Evolutionary conservation across 2,888 invertebrate species (phyloP), one percentile per base, ranked within the genome.

Genomic region (Willowsia nigromaculata): DNA sequence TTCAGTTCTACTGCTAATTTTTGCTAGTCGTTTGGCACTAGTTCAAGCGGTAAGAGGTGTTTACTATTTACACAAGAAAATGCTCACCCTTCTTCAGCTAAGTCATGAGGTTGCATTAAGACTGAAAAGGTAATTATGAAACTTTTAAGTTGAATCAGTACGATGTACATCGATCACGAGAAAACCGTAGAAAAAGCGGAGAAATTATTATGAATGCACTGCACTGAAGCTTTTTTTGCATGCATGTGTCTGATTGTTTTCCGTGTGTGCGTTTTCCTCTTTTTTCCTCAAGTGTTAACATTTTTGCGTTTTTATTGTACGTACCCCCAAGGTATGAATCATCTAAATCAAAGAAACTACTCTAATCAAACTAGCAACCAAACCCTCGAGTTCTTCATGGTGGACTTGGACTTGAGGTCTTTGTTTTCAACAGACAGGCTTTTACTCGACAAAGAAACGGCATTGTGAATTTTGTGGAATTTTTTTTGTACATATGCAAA

Each of bases 71-170:
- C 43, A 74, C 59, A 65, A 43, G 25, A 90, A 87, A 87, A 90
- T 90, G 87, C 56, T 90, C 18, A 71, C 78, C 5, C 65, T 90
- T 37, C 50, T 85, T 81, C 88, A 62, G 62, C 62, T 90, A 43
- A 85, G 81, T 59, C 65, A 85, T 71, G 33, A 81, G 65, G 27
- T 88, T 74, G 27, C 82, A 5, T 30, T 81, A 13, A 84, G 62
- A 15, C 62, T 90, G 81, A 90, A 84, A 85, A 90, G 90, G 90
- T 90, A 90, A 56, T 37, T 18, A 7, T 37, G 37, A 33, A 59
- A n/a, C 40, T 68, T 9, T 9, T 18, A 40, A 68, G 25, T 68
- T 40, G n/a, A n/a, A n/a, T n/a, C n/a, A n/a, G n/a, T n/a, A n/a
- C n/a, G n/a, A n/a, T 40, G 18, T 18, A 68, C 37, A 40, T 13